phyloP scores from a whole-genome alignment of 2,113 vertebrate genomes.

The Anser brachyrhynchus region DNA sequence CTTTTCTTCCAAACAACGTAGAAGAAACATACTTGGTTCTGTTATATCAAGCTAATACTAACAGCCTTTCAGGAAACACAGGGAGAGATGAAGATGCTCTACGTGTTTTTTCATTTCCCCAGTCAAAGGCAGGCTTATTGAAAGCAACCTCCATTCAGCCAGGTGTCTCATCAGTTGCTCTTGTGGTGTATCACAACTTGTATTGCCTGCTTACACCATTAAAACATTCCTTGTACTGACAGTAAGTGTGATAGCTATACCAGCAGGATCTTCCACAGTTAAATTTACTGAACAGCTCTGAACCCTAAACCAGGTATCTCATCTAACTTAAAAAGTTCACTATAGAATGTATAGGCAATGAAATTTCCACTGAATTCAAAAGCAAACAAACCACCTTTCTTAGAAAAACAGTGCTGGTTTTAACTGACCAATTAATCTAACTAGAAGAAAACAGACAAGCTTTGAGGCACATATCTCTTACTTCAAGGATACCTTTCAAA shows the following conservation, averaged over 20 bases:
- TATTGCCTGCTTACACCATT: background rate
- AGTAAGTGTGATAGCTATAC: accelerated
- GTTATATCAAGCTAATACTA: background rate
- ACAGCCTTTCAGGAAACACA: background rate
- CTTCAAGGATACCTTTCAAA: background rate
- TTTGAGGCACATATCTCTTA: background rate
- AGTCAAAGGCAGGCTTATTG: background rate
- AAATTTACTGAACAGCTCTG: background rate
- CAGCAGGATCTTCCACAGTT: background rate
- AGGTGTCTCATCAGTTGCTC: accelerated
- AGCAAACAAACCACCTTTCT: background rate
- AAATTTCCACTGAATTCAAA: background rate
- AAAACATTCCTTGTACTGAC: background rate
- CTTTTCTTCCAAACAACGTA: background rate
- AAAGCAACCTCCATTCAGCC: background rate
- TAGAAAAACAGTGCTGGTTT: background rate
- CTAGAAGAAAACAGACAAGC: background rate
- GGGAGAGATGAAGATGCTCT: background rate
- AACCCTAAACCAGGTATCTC: background rate
- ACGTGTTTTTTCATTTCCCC: background rate
- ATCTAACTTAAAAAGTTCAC: background rate
- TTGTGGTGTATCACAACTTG: background rate
- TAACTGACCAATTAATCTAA: background rate
- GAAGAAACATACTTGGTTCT: background rate
- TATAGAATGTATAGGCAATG: accelerated